Evolutionary conservation across 2,113 vertebrate genomes (phyloP), one percentile per base, ranked within the genome.

Genomic region (Bos javanicus): DNA sequence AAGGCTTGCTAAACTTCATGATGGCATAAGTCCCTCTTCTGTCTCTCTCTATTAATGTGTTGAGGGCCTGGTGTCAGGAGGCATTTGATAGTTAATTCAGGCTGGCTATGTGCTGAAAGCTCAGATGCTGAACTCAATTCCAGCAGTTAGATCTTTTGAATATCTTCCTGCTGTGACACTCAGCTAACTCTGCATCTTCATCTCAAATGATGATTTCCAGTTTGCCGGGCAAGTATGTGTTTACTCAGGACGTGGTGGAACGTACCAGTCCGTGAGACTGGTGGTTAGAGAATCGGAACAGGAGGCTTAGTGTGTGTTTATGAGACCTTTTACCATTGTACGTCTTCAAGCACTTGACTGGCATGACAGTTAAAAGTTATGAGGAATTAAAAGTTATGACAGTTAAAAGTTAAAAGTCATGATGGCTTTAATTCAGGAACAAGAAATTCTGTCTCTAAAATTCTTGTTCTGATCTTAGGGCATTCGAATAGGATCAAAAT

Each of bases 371-470:
- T 89, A 89, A 96, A 94, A 93, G 36, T 85, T 36, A 71, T 8
- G 2, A 71, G 67, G 36, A 71, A 46, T 33, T 80, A 19, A 80
- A 48, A 48, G 28, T 80, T 71, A 39, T 74, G 67, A 74, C 67
- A 39, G n/a, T 71, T 74, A 23, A 95, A 94, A 84, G 39, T 86
- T 67, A 33, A 96, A 95, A 94, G n/a, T 87, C 46, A 76, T 12
- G 3, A 64, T 80, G 39, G 13, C 46, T 85, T 71, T 28, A 91
- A n/a, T 46, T 94, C 33, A 86, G 28, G 71, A 91, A 17, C 4
- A 30, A 83, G 78, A 97, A 78, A 43, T 5, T 71, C 9, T 76
- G n/a, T 94, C 82, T 91, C 95, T 60, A 48, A 97, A 95, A 62
- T 95, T 87, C 71, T 82, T 89, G 2, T 30, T 97, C 82, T 80